Base-by-base conservation (phyloP, 1,140 invertebrate species). In the Reticulitermes speratus region DNA sequence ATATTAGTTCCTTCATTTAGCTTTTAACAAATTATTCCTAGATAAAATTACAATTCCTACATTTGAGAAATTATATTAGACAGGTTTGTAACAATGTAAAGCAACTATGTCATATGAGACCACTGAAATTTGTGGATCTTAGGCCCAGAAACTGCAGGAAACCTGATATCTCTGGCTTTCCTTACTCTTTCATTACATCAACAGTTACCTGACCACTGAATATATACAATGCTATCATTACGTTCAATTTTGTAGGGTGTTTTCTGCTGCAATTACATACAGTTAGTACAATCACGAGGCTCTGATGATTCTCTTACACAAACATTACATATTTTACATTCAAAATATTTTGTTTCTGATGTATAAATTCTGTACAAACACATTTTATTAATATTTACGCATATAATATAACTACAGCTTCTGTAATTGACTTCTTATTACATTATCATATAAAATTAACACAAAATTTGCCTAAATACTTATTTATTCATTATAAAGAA, bases 311-410 rank as follows among this genome's bases (percentile, higher is more conserved):
- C 59, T 65, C 25, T 75, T 75, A 75, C 65, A 75, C 65, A 75
- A 75, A 75, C n/a, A 30, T n/a, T 75, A 75, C 25, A 14, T 75
- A 75, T 25, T 75, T 75, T 75, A 75, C 65, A 75, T 75, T 75
- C 65, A 75, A 75, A 75, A 75, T 75, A 75, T 75, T 75, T 75
- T 75, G 65, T 75, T 69, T 75, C 65, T 75, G 65, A 75, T 75
- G 65, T 75, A 75, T 25, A 75, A 75, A 75, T 75, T 75, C 65
- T 75, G 65, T 75, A 75, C 65, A 75, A 75, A 75, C 65, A 75
- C n/a, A 9, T 30, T 30, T 30, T 30, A 75, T 75, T 30, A 75
- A 30, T 30, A 30, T 30, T 25, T 75, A 75, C n/a, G 11, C n/a
- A n/a, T 75, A 3, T 75, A 30, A 2, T 75, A 75, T 75, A 75